Percentiles rank a stretch among this genome's conserved stretches.
Evolutionary conservation across 2,113 vertebrate species (phyloP).

Genomic region (Harpagus bidentatus): DNA sequence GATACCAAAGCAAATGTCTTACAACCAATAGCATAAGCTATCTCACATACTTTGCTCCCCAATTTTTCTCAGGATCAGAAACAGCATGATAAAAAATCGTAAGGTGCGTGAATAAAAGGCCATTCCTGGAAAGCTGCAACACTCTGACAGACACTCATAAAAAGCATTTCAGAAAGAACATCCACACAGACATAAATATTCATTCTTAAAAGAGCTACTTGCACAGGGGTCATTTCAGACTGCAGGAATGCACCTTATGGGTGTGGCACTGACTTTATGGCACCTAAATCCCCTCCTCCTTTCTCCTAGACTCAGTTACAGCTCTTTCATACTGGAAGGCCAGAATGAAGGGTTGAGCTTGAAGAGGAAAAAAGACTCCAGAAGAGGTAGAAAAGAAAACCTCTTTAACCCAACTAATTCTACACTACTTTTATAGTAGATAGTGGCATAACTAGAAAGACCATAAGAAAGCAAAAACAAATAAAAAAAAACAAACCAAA

Average conservation of each 20-base stretch:
- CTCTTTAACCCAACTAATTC: neutral
- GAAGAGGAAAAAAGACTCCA: neutral
- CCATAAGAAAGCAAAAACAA: neutral
- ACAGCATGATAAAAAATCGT: constrained; percentile 40
- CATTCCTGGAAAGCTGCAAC: constrained; percentile 56
- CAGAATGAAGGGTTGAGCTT: neutral
- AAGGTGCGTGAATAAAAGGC: constrained; percentile 60
- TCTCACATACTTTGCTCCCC: constrained; percentile 33
- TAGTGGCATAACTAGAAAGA: neutral
- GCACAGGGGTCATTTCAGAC: constrained; percentile 62
- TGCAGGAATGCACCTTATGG: constrained; percentile 40
- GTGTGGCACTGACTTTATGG: constrained; percentile 57
- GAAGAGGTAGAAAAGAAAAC: neutral
- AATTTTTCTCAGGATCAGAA: constrained; percentile 56
- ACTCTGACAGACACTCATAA: constrained; percentile 50
- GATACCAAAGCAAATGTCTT: neutral
- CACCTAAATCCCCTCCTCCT: neutral
- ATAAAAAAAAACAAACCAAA: neutral
- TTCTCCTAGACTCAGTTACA: neutral
- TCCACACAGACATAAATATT: constrained; percentile 50
- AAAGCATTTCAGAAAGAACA: constrained; percentile 58
- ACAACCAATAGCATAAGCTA: neutral
- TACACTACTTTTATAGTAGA: neutral
- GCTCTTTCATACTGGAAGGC: neutral
- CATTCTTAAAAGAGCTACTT: constrained; percentile 40